phyloP scores from a whole-genome alignment of 1,140 invertebrate species.

The Lepidurus apus region DNA sequence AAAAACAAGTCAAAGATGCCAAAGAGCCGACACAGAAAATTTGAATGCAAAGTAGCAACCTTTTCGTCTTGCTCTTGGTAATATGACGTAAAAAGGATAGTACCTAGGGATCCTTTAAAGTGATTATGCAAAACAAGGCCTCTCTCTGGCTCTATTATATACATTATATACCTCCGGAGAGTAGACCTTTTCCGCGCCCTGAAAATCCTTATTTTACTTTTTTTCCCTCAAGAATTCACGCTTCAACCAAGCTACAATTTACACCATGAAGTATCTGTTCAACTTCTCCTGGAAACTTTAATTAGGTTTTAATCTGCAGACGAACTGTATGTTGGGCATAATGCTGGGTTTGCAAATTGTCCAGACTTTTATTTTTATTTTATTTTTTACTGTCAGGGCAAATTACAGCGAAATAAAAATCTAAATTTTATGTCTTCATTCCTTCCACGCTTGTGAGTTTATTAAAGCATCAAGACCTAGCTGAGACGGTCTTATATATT shows the following conservation, averaged over 20 bases:
- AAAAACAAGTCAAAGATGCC: background rate
- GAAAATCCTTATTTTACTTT: too few species aligned
- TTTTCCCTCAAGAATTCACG: too few species aligned
- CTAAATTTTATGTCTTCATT: background rate
- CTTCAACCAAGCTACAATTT: too few species aligned
- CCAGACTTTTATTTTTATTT: too few species aligned
- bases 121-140: constrained; percentile 1
- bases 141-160: background rate
- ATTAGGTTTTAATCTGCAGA: too few species aligned
- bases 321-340: too few species aligned
- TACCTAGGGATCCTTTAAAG: constrained; percentile 7
- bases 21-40: background rate
- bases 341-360: too few species aligned
- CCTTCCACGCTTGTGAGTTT: background rate
- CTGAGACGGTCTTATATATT: background rate
- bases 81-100: background rate
- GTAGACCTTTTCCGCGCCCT: background rate
- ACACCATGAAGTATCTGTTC: too few species aligned
- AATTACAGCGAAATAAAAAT: too few species aligned
- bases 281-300: too few species aligned
- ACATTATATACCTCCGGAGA: background rate
- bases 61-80: background rate
- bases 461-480: background rate
- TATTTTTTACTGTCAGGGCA: too few species aligned
- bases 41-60: constrained; percentile 15